Evolutionary conservation across 2,113 vertebrate species (phyloP).

Genomic region (Paralichthys olivaceus): DNA sequence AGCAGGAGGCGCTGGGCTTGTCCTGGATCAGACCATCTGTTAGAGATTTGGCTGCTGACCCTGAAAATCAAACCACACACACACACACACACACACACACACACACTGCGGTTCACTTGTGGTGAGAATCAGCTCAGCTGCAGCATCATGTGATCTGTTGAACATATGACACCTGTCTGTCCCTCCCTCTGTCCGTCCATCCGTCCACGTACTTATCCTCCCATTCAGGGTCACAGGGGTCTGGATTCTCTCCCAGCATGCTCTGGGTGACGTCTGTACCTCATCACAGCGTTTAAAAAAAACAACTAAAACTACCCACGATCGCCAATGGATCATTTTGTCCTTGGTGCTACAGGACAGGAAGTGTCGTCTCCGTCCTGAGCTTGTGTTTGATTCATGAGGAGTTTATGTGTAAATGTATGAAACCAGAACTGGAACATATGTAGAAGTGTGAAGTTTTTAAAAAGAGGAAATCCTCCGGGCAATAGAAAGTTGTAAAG

Average conservation of each 20-base stretch:
- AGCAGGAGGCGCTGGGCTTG: constrained; percentile 65
- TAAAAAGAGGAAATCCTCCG: no score
- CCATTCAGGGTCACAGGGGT: not conserved
- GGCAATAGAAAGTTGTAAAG: no score
- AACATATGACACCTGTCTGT: constrained; percentile 29
- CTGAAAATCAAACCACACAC: constrained; percentile 43
- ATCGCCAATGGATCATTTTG: no score
- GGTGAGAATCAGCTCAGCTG: constrained; percentile 2
- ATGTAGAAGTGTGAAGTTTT: no score
- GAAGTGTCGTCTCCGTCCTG: no score
- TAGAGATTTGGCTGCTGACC: constrained; percentile 65
- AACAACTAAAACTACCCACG: no score
- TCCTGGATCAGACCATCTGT: constrained; percentile 62
- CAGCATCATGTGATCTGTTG: constrained; percentile 6
- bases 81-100: constrained; percentile 2
- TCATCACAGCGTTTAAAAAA: no score
- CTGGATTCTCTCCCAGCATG: constrained; percentile 28
- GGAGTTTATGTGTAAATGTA: no score
- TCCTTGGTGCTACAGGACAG: not conserved
- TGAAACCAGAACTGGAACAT: no score
- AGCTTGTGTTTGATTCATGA: no score
- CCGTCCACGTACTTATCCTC: not conserved
- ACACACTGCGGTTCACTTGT: not conserved
- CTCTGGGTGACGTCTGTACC: not conserved
- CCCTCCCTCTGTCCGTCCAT: not conserved